Evolutionary conservation across 2,888 invertebrate genomes (phyloP).

Genomic region (Hemistola chrysoprasaria): DNA sequence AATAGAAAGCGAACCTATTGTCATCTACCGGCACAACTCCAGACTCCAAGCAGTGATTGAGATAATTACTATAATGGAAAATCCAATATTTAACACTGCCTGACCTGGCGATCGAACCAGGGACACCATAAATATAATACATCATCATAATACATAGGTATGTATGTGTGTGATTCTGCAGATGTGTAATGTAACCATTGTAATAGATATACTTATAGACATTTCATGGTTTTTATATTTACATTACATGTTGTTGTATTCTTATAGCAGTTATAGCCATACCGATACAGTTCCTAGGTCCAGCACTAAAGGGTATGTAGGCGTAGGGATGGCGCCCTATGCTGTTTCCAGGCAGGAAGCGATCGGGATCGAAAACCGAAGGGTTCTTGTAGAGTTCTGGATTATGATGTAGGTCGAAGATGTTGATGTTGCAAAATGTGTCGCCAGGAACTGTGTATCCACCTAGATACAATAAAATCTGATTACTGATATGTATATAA

Average conservation of each 20-base stretch:
- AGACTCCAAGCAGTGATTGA: neutral
- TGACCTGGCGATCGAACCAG: too few relatives aligned
- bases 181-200: too few relatives aligned
- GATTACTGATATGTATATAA: too few relatives aligned
- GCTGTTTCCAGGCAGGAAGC: constrained; percentile 83
- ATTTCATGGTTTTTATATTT: neutral
- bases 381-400: constrained; percentile 85
- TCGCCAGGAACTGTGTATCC: constrained; percentile 67
- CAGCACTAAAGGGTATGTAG: constrained; percentile 86
- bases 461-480: constrained; percentile 31
- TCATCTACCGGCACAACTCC: too few relatives aligned
- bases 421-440: constrained; percentile 74
- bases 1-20: too few relatives aligned
- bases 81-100: too few relatives aligned
- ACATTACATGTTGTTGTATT: neutral
- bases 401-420: constrained; percentile 84
- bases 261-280: neutral
- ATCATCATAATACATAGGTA: too few relatives aligned
- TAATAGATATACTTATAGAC: too few relatives aligned
- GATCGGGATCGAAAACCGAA: constrained; percentile 85
- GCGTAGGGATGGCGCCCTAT: constrained; percentile 82
- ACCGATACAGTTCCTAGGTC: constrained; percentile 85
- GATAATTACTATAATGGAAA: too few relatives aligned
- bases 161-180: too few relatives aligned
- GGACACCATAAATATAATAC: too few relatives aligned